Percentiles rank a stretch among this genome's conserved stretches.
Conservation (phyloP, 2,113 vertebrate genomes). For the Odontesthes bonariensis region DNA sequence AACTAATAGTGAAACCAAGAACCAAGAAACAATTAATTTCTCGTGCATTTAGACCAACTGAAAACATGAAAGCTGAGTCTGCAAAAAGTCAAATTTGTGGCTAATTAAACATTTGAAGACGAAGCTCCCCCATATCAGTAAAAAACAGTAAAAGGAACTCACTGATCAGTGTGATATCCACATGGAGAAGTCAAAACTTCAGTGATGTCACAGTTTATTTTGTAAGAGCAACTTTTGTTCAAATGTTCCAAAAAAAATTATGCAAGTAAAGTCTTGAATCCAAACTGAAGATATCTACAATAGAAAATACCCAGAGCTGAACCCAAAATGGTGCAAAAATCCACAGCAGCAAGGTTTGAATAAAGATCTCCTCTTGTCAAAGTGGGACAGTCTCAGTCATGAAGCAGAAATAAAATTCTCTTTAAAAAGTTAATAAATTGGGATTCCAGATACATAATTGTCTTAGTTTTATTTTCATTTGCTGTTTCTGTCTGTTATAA, state of each 20-base stretch:
- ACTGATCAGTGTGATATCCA: background rate
- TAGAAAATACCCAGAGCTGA: background rate
- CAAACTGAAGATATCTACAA: background rate
- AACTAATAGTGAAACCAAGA: slow-evolving; percentile 84
- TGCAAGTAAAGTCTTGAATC: background rate
- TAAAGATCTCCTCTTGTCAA: background rate
- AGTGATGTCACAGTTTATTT: background rate
- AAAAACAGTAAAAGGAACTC: background rate
- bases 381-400: too few relatives aligned
- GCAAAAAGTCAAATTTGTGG: slow-evolving; percentile 22
- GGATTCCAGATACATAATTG: too few relatives aligned
- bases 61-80: slow-evolving; percentile 48
- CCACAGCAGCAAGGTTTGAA: background rate
- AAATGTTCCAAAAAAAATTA: too few relatives aligned
- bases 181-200: background rate
- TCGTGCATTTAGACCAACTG: slow-evolving; percentile 41
- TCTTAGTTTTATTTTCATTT: background rate
- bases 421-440: too few relatives aligned
- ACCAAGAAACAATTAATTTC: slow-evolving; percentile 61
- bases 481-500: background rate
- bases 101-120: background rate
- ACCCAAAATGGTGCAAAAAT: background rate
- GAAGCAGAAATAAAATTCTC: too few relatives aligned
- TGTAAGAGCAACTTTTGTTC: background rate
- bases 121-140: background rate